phyloP scores from a whole-genome alignment of 2,113 vertebrate genomes.

The Notarius lentiginosus region DNA sequence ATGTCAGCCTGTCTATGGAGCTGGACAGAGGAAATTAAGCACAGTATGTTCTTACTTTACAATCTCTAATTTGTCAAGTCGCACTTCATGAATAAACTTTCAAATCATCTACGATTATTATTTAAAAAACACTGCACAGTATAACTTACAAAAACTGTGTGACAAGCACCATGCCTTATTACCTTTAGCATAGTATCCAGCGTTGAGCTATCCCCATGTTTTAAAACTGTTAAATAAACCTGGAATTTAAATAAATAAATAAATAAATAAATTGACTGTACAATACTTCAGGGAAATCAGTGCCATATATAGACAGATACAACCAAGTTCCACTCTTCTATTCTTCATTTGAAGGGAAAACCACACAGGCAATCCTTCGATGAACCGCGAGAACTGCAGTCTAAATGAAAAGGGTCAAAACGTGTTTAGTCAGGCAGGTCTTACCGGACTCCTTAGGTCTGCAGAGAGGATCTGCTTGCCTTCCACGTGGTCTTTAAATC shows the following conservation, averaged over 20 bases:
- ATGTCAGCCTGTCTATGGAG: slow-evolving; percentile 98
- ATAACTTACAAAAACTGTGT: not conserved
- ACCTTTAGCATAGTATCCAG: slow-evolving; percentile 98
- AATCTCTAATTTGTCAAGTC: not conserved
- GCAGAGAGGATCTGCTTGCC: slow-evolving; percentile 86
- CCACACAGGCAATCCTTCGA: not conserved
- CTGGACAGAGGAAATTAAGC: slow-evolving; percentile 61
- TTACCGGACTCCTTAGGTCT: slow-evolving; percentile 93
- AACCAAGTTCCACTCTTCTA: not conserved
- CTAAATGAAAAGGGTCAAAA: slow-evolving; percentile 5
- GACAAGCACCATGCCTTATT: not conserved
- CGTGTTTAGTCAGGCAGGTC: slow-evolving; percentile 44
- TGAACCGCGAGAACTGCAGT: not conserved
- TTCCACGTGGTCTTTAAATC: slow-evolving; percentile 95
- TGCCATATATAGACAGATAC: not conserved
- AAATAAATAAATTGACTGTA: slow-evolving; percentile 9
- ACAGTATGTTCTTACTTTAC: not conserved
- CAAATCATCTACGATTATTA: not conserved
- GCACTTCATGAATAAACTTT: not conserved
- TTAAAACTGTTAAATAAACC: slow-evolving; percentile 96
- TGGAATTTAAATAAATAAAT: slow-evolving; percentile 53
- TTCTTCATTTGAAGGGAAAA: not conserved
- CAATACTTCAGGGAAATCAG: slow-evolving; percentile 1
- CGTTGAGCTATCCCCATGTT: slow-evolving; percentile 88
- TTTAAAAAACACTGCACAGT: not conserved